A percentile compares a stretch with the other conserved stretches of the same genome.
These are phyloP conservation scores for Troides helena DNA, from an alignment of 2,888 invertebrate species.

Conservation along the genomic window DNA sequence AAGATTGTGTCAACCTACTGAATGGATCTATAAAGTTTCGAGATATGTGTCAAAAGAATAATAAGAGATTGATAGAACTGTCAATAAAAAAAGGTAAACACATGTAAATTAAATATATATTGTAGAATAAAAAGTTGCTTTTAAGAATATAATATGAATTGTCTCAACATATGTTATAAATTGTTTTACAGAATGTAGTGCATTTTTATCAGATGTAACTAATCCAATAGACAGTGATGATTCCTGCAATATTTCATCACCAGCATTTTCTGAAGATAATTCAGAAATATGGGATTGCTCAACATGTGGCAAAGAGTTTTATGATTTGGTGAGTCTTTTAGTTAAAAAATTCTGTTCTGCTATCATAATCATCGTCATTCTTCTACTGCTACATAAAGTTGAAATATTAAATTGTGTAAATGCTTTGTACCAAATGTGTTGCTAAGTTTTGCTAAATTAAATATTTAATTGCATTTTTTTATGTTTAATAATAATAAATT, in stretches of 20 bases:
- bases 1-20: slow-evolving; percentile 61
- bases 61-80: slow-evolving; percentile 49
- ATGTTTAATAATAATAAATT: too few relatives aligned
- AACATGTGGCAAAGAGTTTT: slow-evolving; percentile 54
- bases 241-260: slow-evolving; percentile 56
- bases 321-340: slow-evolving; percentile 49
- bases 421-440: too few relatives aligned
- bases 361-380: background rate
- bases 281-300: slow-evolving; percentile 54
- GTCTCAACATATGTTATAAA: background rate
- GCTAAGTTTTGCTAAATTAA: too few relatives aligned
- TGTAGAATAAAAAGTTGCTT: background rate
- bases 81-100: slow-evolving; percentile 60
- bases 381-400: too few relatives aligned
- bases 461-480: too few relatives aligned
- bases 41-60: slow-evolving; percentile 63
- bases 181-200: slow-evolving; percentile 38
- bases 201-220: slow-evolving; percentile 37
- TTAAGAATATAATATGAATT: background rate
- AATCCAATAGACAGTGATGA: slow-evolving; percentile 50
- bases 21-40: slow-evolving; percentile 70
- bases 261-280: slow-evolving; percentile 53
- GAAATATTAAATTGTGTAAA: too few relatives aligned
- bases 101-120: background rate
- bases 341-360: background rate